phyloP scores from a whole-genome alignment of 2,797 vertebrate species.

The Thripadectes ignobilis region DNA sequence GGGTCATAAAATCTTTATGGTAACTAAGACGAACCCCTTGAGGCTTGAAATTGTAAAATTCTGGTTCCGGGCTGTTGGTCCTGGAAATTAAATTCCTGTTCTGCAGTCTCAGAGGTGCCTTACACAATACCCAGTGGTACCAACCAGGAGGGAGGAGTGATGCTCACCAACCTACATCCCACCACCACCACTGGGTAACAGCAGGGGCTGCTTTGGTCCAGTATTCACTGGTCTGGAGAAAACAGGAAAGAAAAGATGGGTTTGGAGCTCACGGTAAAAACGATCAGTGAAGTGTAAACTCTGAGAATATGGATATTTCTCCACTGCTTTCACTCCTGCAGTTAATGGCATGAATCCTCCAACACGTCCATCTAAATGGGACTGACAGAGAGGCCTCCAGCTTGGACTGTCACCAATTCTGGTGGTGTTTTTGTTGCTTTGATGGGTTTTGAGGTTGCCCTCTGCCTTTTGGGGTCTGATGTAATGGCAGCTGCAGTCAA shows the following conservation, averaged over 20 bases:
- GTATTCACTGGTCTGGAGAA: rapidly evolving
- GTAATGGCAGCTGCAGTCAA: neutral
- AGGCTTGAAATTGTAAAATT: neutral
- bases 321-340: neutral
- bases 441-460: neutral
- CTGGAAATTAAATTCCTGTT: neutral
- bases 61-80: neutral
- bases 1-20: slow-evolving; percentile 25
- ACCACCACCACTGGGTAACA: neutral
- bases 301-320: neutral
- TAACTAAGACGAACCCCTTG: neutral
- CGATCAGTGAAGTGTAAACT: neutral
- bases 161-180: neutral
- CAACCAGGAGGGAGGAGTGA: neutral
- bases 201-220: neutral
- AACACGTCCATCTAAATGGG: neutral
- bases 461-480: neutral
- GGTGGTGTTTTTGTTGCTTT: rapidly evolving
- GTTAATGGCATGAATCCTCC: neutral
- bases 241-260: neutral
- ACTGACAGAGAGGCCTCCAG: neutral
- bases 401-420: neutral
- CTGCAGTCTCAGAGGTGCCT: neutral
- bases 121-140: neutral
- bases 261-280: neutral